Evolutionary conservation across 2,113 vertebrate genomes (phyloP), one percentile per base, ranked within the genome.

Genomic region (Calidris pygmaea): DNA sequence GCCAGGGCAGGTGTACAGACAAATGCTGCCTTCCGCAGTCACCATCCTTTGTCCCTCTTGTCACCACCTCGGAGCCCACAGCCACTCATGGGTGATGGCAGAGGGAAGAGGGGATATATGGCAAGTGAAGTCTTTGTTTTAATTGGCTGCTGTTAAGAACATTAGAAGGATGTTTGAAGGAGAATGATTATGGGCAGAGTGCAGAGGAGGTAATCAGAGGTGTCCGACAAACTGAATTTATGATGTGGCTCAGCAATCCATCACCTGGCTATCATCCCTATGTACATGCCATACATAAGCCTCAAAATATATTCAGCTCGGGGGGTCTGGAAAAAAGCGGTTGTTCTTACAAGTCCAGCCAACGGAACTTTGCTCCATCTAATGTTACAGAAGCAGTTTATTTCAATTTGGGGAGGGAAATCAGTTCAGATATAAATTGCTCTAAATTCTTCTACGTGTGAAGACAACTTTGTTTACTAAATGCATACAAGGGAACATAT

Each of bases 91-190:
- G 74, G 17, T 53, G 53, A 83, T n/a, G 43, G 68, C 48, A 82
- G 60, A 62, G 27, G 65, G 50, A 84, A 87, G 34, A 91, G 10
- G 13, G 68, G 53, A 92, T 85, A 92, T 43, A 87, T 48, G 48
- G 89, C 73, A 87, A 89, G 62, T 19, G 35, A 82, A 90, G 66
- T 52, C 90, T 96, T 91, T 93, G 88, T 87, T 94, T 96, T 96
- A 95, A 96, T 78, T 95, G 94, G 80, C 83, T 95, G 89, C 92
- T 78, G 80, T 78, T 95, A 94, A 92, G 90, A 96, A 92, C 89
- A 93, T 90, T 60, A 93, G 90, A 96, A 97, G 96, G 92, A 89
- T 94, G 94, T 89, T 66, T 93, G 92, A 95, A 96, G 95, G 92
- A 95, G 88, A 96, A 92, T 56, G 80, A 94, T 94, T 94, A 93